Conservation (phyloP, 1,140 invertebrate genomes). For the Apis laboriosa region DNA sequence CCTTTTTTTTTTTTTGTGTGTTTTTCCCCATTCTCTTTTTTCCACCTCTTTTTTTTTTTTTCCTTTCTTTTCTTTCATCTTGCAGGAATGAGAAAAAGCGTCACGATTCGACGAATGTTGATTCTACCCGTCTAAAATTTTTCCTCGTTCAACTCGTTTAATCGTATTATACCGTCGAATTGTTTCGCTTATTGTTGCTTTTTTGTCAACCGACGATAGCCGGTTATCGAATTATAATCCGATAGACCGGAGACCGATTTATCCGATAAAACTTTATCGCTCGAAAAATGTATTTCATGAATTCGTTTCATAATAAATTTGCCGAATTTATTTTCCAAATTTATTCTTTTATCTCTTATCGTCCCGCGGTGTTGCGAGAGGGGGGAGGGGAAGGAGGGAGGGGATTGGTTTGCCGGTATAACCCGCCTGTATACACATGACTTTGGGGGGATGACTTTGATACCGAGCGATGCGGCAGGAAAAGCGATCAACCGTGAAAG, state of each 20-base stretch:
- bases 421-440: too few species aligned
- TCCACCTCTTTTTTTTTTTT: too few species aligned
- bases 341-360: background rate
- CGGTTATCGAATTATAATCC: background rate
- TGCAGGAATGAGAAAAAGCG: background rate
- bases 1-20: too few species aligned
- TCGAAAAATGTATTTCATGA: background rate
- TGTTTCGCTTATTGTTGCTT: background rate
- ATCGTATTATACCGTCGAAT: background rate
- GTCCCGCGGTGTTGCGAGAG: background rate
- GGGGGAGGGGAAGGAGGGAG: too few species aligned
- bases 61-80: background rate
- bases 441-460: too few species aligned
- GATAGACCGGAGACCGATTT: background rate
- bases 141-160: background rate
- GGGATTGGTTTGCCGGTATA: too few species aligned
- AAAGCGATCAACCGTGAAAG: slow-evolving; percentile 37
- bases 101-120: background rate
- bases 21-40: too few species aligned
- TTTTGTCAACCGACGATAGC: background rate
- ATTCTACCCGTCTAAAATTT: background rate
- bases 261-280: background rate
- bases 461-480: too few species aligned
- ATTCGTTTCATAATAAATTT: background rate
- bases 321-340: background rate